Conservation (phyloP, 2,888 invertebrate genomes). For the Macrophya alboannulata region DNA sequence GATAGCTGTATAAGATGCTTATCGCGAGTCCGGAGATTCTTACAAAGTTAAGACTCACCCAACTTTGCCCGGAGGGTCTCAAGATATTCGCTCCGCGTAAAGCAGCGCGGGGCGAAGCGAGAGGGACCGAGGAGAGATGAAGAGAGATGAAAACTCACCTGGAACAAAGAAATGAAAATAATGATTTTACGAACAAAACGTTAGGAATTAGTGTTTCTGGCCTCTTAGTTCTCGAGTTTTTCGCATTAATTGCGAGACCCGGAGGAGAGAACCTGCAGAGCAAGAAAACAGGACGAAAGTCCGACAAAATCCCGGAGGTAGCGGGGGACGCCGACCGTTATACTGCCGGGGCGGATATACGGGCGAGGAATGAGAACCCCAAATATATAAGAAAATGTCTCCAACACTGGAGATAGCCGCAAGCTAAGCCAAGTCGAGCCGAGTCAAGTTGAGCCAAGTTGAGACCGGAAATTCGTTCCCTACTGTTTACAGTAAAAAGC, state of each 20-base stretch:
- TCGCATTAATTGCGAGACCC: constrained; percentile 40
- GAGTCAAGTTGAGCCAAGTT: background rate
- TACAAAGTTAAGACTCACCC: constrained; percentile 65
- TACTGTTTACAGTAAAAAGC: constrained; percentile 13
- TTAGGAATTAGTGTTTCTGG: constrained; percentile 52
- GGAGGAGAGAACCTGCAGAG: background rate
- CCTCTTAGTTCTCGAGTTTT: constrained; percentile 31
- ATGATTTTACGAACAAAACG: constrained; percentile 50
- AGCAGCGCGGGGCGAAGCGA: background rate
- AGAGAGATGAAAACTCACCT: constrained; percentile 40
- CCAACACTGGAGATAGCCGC: background rate
- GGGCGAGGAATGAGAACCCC: background rate
- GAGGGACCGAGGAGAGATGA: background rate
- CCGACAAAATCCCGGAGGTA: constrained; percentile 8
- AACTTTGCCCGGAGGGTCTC: constrained; percentile 42
- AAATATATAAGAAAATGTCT: constrained; percentile 20
- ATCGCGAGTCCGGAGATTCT: constrained; percentile 62
- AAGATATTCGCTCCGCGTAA: constrained; percentile 18
- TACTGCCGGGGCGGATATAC: background rate
- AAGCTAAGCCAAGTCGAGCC: background rate
- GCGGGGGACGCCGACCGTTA: background rate
- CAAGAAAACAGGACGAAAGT: background rate
- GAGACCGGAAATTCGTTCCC: constrained; percentile 31
- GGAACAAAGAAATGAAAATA: constrained; percentile 54
- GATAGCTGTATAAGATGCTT: constrained; percentile 56